These are phyloP conservation scores for Agonopterix subpropinquella DNA, from an alignment of 2,888 invertebrate genomes.

Conservation along the genomic window DNA sequence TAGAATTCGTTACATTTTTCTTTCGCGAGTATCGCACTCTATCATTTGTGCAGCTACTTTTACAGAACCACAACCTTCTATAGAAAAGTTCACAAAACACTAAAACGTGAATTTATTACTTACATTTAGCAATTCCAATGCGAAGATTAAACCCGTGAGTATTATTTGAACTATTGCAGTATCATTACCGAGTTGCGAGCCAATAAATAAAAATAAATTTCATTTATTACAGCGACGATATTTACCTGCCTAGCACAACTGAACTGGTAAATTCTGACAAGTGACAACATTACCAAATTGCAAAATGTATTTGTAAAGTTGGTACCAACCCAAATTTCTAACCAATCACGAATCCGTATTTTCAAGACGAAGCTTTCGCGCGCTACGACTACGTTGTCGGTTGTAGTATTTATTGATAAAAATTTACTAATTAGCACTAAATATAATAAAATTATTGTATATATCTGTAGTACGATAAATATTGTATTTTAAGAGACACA, in stretches of 20 bases:
- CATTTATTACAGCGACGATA: conserved; percentile 55
- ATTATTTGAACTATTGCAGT: conserved; percentile 39
- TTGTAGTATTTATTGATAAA: neutral
- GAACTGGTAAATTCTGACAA: conserved; percentile 49
- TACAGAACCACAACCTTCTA: conserved; percentile 67
- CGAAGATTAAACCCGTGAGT: conserved; percentile 30
- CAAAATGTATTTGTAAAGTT: conserved; percentile 43
- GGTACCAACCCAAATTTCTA: conserved; percentile 46
- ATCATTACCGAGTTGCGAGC: conserved; percentile 44
- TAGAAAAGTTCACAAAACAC: conserved; percentile 67
- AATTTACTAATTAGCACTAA: neutral
- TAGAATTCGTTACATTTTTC: conserved; percentile 41
- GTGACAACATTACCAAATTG: conserved; percentile 59
- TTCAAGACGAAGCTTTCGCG: conserved; percentile 58
- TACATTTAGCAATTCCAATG: conserved; percentile 37
- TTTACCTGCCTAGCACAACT: conserved; percentile 69
- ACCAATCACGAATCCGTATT: conserved; percentile 47
- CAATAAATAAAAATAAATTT: conserved; percentile 65
- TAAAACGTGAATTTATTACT: conserved; percentile 40
- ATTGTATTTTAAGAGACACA: no score
- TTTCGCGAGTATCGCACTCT: conserved; percentile 62
- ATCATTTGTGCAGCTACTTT: conserved; percentile 70
- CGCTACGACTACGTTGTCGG: neutral
- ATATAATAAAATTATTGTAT: no score
- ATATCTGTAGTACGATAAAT: no score